Evolutionary conservation across 1,140 invertebrate species (phyloP), one percentile per base, ranked within the genome.

Genomic region (Tribolium castaneum): DNA sequence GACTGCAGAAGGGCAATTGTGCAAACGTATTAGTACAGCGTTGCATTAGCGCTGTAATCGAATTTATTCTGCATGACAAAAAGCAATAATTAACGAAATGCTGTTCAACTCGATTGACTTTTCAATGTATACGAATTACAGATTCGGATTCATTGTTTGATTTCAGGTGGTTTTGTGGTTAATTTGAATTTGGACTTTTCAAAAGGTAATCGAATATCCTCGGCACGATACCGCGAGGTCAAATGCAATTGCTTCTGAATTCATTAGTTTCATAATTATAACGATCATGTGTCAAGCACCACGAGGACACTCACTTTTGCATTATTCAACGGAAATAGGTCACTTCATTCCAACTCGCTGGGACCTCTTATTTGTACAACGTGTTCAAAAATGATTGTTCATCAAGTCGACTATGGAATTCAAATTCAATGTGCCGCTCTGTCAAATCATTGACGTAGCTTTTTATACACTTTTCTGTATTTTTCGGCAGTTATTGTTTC

Each of bases 61-160:
- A 59, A 59, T 66, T 34, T 7, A 59, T 59, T 66, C 13, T 34
- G 30, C 30, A 66, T 66, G 30, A 66, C 59, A 66, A 66, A 66
- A 66, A 39, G n/a, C 59, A 13, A 66, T 66, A 66, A 66, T 66
- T 66, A 66, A 22, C 30, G 25, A 35, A 52, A 66, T 59, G 22
- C 16, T 59, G 54, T 59, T 59, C 22, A 9, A 25, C 22, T 25
- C 19, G 16, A 59, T 59, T 59, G 12, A 59, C 54, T 59, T 59
- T 19, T 30, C 14, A 59, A 59, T 30, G 6, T 22, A 25, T n/a
- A n/a, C n/a, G n/a, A 19, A 59, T 59, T 59, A 10, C 2, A 4
- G n/a, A 22, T 59, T 59, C 25, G 2, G 54, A 45, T 45, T 45
- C 39, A 30, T 30, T 30, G 25, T 30, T 45, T 10, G n/a, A 45